phyloP scores from a whole-genome alignment of 2,113 vertebrate species.

The Hippocampus guttulatus region DNA sequence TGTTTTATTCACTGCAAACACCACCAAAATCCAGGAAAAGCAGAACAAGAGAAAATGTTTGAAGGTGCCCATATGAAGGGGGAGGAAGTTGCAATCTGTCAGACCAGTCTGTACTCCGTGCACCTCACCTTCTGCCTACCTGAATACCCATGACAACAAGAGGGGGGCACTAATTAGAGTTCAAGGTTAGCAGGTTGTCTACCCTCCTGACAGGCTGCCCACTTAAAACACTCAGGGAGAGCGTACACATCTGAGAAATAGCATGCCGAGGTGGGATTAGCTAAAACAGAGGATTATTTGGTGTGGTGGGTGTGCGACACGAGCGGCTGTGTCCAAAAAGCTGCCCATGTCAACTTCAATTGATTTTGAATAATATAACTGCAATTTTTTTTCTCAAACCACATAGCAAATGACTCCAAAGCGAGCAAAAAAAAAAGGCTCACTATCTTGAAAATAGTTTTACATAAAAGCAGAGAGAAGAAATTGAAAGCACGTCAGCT shows the following conservation, averaged over 20 bases:
- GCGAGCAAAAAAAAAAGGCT: slow-evolving; percentile 35
- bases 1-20: slow-evolving; percentile 4
- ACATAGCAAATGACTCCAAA: slow-evolving; percentile 12
- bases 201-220: slow-evolving; percentile 51
- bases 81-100: slow-evolving; percentile 56
- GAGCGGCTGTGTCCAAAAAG: slow-evolving; percentile 6
- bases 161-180: slow-evolving; percentile 46
- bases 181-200: slow-evolving; percentile 71
- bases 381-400: background rate
- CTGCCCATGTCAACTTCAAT: background rate
- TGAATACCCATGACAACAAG: slow-evolving; percentile 49
- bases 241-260: slow-evolving; percentile 13
- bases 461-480: background rate
- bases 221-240: slow-evolving; percentile 17
- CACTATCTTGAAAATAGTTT: too few species aligned
- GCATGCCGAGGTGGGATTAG: slow-evolving; percentile 7
- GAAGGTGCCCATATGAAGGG: slow-evolving; percentile 44
- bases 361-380: background rate
- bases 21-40: slow-evolving; percentile 27
- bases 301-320: background rate
- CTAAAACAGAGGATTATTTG: slow-evolving; percentile 18
- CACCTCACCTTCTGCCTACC: slow-evolving; percentile 39
- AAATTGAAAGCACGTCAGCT: background rate
- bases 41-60: slow-evolving; percentile 43
- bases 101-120: slow-evolving; percentile 48